Conservation (phyloP, 2,888 invertebrate genomes). For the Germaria angustata region DNA sequence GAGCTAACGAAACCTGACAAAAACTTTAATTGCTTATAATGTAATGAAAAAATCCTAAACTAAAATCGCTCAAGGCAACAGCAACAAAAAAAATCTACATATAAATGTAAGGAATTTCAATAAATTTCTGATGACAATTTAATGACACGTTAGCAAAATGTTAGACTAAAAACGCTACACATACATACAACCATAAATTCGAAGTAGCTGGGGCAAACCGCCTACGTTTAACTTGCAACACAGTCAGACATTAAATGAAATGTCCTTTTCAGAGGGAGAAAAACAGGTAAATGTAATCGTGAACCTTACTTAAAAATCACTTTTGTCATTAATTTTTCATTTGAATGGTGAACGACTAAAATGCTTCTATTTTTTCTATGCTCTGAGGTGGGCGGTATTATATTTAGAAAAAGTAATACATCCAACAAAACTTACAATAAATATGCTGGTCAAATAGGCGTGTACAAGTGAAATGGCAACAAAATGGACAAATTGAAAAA, state of each 20-base stretch:
- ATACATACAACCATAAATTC: conserved; percentile 14
- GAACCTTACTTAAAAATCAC: conserved; percentile 68
- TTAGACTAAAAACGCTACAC: conserved; percentile 25
- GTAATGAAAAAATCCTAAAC: neutral
- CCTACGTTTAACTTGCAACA: conserved; percentile 35
- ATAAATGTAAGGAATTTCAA: conserved; percentile 59
- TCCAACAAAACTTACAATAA: conserved; percentile 9
- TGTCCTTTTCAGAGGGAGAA: neutral
- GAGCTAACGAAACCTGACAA: conserved; percentile 24
- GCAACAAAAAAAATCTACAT: neutral
- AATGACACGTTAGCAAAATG: conserved; percentile 63
- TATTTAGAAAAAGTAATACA: neutral
- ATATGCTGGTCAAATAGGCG: conserved; percentile 30
- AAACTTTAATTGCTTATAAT: conserved; percentile 28
- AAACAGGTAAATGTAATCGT: conserved; percentile 55
- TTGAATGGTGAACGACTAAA: conserved; percentile 45
- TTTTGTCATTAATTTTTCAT: conserved; percentile 68
- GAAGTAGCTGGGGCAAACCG: neutral
- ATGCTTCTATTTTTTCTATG: neutral
- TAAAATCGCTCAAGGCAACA: neutral
- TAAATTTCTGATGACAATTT: conserved; percentile 67
- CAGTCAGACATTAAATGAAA: conserved; percentile 25
- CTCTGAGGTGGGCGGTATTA: conserved; percentile 18
- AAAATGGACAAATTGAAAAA: neutral
- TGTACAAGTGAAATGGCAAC: neutral